Evolutionary conservation across 2,888 invertebrate genomes (phyloP), one percentile per base, ranked within the genome.

Genomic region (Exocentrus adspersus): DNA sequence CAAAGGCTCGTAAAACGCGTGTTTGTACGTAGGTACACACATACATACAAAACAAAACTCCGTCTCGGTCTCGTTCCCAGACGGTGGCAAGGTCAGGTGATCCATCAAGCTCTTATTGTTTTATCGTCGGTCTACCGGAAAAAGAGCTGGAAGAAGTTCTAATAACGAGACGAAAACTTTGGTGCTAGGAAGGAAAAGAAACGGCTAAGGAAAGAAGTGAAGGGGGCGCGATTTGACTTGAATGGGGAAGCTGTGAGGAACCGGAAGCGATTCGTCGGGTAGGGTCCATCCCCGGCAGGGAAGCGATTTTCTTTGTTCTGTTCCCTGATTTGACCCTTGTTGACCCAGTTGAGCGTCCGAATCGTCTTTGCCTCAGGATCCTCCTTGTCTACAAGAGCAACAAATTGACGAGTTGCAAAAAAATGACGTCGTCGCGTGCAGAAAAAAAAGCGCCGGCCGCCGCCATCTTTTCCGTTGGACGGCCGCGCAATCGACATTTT

Each of bases 1-100:
- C 60, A 46, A 53, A 50, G 60, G 60, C 21, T 53, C 60, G 53
- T 60, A 60, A 60, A 51, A 30, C 9, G 10, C 30, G 30, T n/a
- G 9, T n/a, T n/a, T n/a, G n/a, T n/a, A n/a, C n/a, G n/a, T n/a
- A n/a, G n/a, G n/a, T 24, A 24, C 12, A 14, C 37, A 37, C 43
- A 21, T 45, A 45, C 17, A 59, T 41, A 50, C 51, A 60, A 60
- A 60, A 51, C 52, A n/a, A 24, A 24, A 24, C 24, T 24, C 24
- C 7, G 7, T 5, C 3, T 5, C 45, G 53, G 52, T 45, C 43
- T 51, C 60, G 53, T 60, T 60, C 53, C 45, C 60, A 53, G 52
- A 60, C 60, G 9, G 24, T 9, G 37, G 37, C 14, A 37, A 37
- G 37, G 37, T 37, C 37, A 37, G 1, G 12, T 14, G 37, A 37